Conservation (phyloP, 92 coral and sea anemone species). For the Palythoa heliodiscus region DNA sequence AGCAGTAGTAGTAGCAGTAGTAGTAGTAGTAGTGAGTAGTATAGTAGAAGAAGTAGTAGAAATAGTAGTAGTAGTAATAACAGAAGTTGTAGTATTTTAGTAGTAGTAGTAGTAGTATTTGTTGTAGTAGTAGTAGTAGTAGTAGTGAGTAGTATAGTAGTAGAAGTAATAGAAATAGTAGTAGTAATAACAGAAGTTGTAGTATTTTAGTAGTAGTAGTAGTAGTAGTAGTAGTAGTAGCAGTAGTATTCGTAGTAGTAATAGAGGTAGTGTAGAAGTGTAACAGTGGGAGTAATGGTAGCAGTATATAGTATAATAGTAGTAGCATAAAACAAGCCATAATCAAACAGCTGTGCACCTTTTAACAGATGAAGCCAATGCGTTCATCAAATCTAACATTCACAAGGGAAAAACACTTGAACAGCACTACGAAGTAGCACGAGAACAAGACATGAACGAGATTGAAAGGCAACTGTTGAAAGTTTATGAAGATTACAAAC, state of each 20-base stretch:
- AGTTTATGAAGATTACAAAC: conserved; percentile 34
- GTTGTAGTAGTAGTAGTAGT: no score
- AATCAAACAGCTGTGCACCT: background rate
- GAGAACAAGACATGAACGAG: conserved; percentile 79
- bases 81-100: no score
- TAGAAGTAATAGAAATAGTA: no score
- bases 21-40: no score
- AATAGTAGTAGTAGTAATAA: no score
- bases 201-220: no score
- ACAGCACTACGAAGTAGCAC: conserved; percentile 62
- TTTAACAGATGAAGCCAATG: conserved; percentile 77
- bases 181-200: no score
- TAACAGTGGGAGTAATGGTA: background rate
- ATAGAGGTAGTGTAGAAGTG: background rate
- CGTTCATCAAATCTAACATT: conserved; percentile 65
- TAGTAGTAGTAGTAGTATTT: no score
- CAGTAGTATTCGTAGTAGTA: background rate
- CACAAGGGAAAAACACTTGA: conserved; percentile 71
- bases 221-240: background rate
- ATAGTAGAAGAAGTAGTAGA: no score
- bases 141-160: no score
- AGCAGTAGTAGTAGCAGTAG: no score
- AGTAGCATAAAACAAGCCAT: background rate
- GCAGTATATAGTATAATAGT: background rate
- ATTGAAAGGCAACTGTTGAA: conserved; percentile 56